phyloP scores from a whole-genome alignment of 2,888 invertebrate genomes.

The Colostygia pectinataria region DNA sequence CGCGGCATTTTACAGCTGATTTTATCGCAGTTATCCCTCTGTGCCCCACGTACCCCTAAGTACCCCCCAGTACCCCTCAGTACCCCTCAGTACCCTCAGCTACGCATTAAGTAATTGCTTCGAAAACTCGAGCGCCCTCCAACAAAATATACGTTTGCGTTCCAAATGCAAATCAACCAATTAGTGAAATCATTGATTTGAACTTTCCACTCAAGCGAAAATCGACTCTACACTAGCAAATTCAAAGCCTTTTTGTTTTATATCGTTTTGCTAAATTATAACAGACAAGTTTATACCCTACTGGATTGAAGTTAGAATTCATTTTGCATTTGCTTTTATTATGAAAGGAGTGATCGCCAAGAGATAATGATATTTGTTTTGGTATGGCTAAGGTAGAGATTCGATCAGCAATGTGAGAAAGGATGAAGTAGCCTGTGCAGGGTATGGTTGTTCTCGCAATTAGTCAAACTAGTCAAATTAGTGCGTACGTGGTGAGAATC shows the following conservation, averaged over 20 bases:
- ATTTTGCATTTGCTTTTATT: constrained; percentile 13
- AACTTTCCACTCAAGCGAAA: constrained; percentile 26
- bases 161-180: constrained; percentile 59
- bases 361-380: constrained; percentile 5
- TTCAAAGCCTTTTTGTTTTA: not conserved
- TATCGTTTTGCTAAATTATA: not conserved
- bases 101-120: constrained; percentile 33
- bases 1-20: constrained; percentile 19
- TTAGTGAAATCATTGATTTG: constrained; percentile 43
- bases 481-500: constrained; percentile 43
- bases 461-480: constrained; percentile 75
- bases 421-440: not conserved
- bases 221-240: constrained; percentile 25
- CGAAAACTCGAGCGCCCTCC: constrained; percentile 27
- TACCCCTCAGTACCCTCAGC: not conserved
- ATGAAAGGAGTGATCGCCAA: not conserved
- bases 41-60: constrained; percentile 2
- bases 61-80: not conserved
- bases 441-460: constrained; percentile 56
- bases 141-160: constrained; percentile 33
- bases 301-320: constrained; percentile 13
- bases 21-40: constrained; percentile 21
- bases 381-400: constrained; percentile 17
- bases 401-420: not conserved
- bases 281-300: constrained; percentile 15